Conservation (phyloP, 2,888 invertebrate species). For the Eupithecia dodoneata region DNA sequence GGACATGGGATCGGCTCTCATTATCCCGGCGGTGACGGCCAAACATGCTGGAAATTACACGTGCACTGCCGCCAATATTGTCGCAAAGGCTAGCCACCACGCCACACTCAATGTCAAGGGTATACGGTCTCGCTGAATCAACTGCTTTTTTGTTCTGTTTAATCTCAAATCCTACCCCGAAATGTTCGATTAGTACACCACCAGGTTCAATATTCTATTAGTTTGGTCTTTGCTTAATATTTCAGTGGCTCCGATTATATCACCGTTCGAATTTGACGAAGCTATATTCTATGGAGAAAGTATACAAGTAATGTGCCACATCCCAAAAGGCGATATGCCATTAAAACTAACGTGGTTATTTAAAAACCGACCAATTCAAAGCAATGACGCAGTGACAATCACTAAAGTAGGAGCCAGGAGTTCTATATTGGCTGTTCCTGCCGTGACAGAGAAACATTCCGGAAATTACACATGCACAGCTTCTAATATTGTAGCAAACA, state of each 20-base stretch:
- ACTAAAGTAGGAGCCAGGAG: conserved; percentile 85
- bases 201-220: conserved; percentile 16
- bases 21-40: conserved; percentile 88
- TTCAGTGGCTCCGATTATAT: conserved; percentile 85
- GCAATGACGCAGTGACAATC: conserved; percentile 75
- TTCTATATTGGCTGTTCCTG: conserved; percentile 86
- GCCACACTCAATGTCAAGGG: conserved; percentile 87
- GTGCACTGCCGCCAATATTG: conserved; percentile 86
- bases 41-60: conserved; percentile 88
- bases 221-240: conserved; percentile 43
- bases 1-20: conserved; percentile 86
- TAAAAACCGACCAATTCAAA: conserved; percentile 81
- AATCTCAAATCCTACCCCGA: conserved; percentile 47
- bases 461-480: conserved; percentile 91
- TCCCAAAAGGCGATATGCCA: conserved; percentile 88
- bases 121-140: conserved; percentile 69
- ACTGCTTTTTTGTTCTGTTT: conserved; percentile 65
- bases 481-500: conserved; percentile 87
- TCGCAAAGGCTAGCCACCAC: conserved; percentile 85
- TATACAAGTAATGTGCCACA: conserved; percentile 83
- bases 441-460: conserved; percentile 87
- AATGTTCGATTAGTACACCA: conserved; percentile 24
- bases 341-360: conserved; percentile 88
- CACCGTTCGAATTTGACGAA: conserved; percentile 84
- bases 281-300: conserved; percentile 84